Evolutionary conservation across 2,888 invertebrate species (phyloP).

Genomic region (Ormyrus thymus): DNA sequence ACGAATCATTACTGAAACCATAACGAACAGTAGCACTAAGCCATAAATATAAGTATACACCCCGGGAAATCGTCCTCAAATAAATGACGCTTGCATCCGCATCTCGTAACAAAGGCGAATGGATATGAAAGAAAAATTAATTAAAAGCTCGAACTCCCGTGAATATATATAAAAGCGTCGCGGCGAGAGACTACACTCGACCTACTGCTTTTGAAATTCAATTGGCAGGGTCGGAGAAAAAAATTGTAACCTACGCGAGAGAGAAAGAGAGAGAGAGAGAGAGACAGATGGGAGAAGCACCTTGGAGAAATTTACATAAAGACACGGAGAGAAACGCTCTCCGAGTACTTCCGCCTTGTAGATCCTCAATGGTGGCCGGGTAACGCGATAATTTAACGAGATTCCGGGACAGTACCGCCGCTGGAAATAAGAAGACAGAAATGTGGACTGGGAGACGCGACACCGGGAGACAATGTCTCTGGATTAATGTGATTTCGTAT

Average conservation of each 20-base stretch:
- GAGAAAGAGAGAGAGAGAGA: background rate
- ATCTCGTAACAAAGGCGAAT: background rate
- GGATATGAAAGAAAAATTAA: conserved; percentile 12
- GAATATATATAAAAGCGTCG: too few species aligned
- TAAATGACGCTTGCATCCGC: background rate
- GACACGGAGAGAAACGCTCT: conserved; percentile 8
- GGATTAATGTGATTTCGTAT: background rate
- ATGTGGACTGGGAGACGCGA: background rate
- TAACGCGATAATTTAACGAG: conserved; percentile 41
- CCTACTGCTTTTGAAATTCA: conserved; percentile 33
- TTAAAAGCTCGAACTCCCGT: background rate
- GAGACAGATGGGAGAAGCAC: background rate
- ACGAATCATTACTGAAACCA: too few species aligned
- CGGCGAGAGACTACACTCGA: background rate
- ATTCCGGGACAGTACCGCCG: background rate
- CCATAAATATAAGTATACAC: background rate
- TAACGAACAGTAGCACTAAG: too few species aligned
- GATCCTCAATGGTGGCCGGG: conserved; percentile 15
- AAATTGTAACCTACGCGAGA: background rate
- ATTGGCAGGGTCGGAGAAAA: conserved; percentile 9
- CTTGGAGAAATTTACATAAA: conserved; percentile 30
- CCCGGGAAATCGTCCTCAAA: background rate
- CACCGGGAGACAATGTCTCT: background rate
- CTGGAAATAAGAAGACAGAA: conserved; percentile 10
- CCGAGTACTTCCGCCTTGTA: conserved; percentile 19